A percentile compares a stretch with the other conserved stretches of the same genome.
Conservation (phyloP, 2,888 invertebrate species). For the Andrena hattorfiana region DNA sequence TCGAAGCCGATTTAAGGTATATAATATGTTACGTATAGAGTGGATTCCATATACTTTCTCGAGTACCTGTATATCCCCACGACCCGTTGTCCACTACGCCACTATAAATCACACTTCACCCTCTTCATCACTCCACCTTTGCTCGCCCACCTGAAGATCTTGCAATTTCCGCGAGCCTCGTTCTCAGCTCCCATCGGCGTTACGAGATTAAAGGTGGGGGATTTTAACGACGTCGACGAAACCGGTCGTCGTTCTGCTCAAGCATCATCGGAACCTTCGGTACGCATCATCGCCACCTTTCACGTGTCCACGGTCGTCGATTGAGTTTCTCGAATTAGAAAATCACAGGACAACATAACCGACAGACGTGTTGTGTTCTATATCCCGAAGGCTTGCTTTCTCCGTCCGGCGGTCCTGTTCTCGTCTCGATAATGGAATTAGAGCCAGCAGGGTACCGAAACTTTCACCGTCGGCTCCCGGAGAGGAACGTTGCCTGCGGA, state of each 20-base stretch:
- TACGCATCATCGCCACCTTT: constrained; percentile 12
- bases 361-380: background rate
- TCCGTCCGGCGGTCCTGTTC: background rate
- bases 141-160: background rate
- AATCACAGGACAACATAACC: background rate
- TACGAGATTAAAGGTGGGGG: background rate
- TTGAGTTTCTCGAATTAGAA: constrained; percentile 26
- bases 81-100: background rate
- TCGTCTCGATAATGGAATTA: constrained; percentile 21
- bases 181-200: background rate
- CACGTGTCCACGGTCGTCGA: background rate
- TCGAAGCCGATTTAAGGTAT: too few relatives aligned
- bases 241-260: constrained; percentile 32
- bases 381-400: constrained; percentile 16
- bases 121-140: background rate
- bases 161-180: constrained; percentile 1
- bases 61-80: too few relatives aligned
- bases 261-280: constrained; percentile 36
- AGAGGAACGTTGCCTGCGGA: background rate
- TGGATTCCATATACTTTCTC: too few relatives aligned
- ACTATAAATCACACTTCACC: background rate
- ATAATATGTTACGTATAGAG: too few relatives aligned
- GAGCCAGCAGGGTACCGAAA: constrained; percentile 2
- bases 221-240: constrained; percentile 19
- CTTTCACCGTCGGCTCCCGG: constrained; percentile 10